A percentile compares a stretch with the other conserved stretches of the same genome.
phyloP scores from a whole-genome alignment of 2,113 vertebrate genomes.

The Silurus meridionalis region DNA sequence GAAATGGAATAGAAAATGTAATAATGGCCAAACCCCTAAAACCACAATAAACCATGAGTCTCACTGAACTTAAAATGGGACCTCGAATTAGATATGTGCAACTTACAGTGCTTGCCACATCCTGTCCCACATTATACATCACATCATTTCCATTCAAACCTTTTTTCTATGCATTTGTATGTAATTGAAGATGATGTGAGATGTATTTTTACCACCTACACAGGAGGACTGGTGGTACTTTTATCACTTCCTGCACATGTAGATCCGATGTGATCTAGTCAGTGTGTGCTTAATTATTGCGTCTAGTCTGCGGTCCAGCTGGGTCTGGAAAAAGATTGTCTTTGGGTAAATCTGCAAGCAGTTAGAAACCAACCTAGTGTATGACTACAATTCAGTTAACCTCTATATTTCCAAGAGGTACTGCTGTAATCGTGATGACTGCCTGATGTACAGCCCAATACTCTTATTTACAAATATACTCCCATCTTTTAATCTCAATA shows the following conservation, averaged over 20 bases:
- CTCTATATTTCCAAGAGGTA: background rate
- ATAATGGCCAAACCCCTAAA: background rate
- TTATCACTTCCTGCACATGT: background rate
- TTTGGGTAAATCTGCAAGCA: conserved; percentile 17
- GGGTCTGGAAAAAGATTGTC: conserved; percentile 42
- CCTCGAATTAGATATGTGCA: background rate
- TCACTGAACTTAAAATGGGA: background rate
- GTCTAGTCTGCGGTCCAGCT: background rate
- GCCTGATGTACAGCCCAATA: background rate
- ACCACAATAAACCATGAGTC: background rate
- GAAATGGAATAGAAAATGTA: background rate
- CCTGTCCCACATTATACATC: conserved; percentile 33
- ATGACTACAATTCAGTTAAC: background rate
- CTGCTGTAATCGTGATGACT: conserved; percentile 3
- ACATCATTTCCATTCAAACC: background rate
- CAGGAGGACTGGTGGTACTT: background rate
- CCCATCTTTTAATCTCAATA: background rate
- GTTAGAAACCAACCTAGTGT: no score
- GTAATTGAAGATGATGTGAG: background rate
- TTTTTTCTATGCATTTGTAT: background rate
- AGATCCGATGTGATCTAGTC: background rate
- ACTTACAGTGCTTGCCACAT: conserved; percentile 40
- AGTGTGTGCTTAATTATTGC: conserved; percentile 47
- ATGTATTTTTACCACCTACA: background rate
- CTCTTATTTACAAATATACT: background rate